Evolutionary conservation across 2,113 vertebrate genomes (phyloP).

Genomic region (Lota lota): DNA sequence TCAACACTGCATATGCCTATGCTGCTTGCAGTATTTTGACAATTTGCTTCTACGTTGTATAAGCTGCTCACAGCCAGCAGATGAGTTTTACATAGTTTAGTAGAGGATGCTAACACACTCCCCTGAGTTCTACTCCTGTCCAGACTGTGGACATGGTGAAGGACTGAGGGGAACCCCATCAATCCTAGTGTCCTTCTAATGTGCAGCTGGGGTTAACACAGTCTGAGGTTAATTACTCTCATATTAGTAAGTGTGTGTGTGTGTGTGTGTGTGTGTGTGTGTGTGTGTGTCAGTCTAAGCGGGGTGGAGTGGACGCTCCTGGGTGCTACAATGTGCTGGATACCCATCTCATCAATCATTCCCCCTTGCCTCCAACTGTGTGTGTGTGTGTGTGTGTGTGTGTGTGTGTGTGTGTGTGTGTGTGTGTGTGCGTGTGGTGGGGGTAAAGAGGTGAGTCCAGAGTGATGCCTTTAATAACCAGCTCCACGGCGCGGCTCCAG

Average conservation of each 20-base stretch:
- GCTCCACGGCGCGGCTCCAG: conserved; percentile 43
- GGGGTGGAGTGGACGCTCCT: conserved; percentile 61
- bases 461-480: conserved; percentile 57
- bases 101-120: conserved; percentile 11
- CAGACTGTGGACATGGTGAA: conserved; percentile 47
- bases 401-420: conserved; percentile 44
- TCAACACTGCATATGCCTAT: neutral
- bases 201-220: conserved; percentile 71
- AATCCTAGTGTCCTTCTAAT: conserved; percentile 79
- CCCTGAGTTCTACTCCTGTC: conserved; percentile 31
- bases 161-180: conserved; percentile 69
- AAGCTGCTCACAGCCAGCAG: neutral
- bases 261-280: conserved; percentile 20
- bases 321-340: conserved; percentile 59
- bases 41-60: no score
- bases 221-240: conserved; percentile 82
- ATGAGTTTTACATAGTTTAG: neutral
- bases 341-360: conserved; percentile 75
- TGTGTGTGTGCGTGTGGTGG: neutral
- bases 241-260: conserved; percentile 55
- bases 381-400: conserved; percentile 19
- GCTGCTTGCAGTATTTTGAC: neutral
- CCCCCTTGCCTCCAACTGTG: conserved; percentile 47
- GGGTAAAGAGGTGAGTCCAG: conserved; percentile 42
- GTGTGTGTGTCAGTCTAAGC: conserved; percentile 29